Evolutionary conservation across 2,888 invertebrate genomes (phyloP), one percentile per base, ranked within the genome.

Genomic region (Agrotis exclamationis): DNA sequence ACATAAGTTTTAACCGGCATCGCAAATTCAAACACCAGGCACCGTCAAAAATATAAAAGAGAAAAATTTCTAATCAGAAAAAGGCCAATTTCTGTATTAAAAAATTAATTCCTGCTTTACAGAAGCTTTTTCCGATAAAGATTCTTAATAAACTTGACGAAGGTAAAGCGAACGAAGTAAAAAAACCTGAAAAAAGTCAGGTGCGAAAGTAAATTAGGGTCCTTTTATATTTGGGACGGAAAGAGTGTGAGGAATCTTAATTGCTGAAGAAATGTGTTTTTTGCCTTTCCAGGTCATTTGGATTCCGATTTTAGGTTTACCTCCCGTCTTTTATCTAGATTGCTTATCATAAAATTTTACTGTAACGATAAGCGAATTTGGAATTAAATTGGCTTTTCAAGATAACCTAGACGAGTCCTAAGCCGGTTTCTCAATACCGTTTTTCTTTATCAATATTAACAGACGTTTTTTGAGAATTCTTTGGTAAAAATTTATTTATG

Each of bases 41-140:
- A 9, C 22, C 22, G 22, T 14, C 24, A 39, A 53, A 45, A 72
- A 67, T 66, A 39, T 56, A 47, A 11, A 24, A 51, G 58, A 24
- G 20, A 51, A 50, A 13, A 11, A 50, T 33, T 70, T 45, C 39
- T 48, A 48, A 72, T 71, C 51, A 79, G 62, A 82, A 78, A 71
- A 75, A 66, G 76, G 67, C 66, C 70, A 67, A 78, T 80, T 78
- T 77, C 67, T 67, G 79, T 85, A 86, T 87, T 89, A 89, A 92
- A n/a, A 91, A 90, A 89, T 89, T 90, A 91, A 92, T 92, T 91
- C 85, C 72, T 84, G 84, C 91, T 92, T 91, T 90, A 91, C 86
- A 86, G 81, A 82, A 86, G 88, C 82, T 86, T 84, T 82, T 78
- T 58, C 75, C 72, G 71, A 69, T 76, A 74, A 86, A 86, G 88